phyloP scores from a whole-genome alignment of 2,113 vertebrate species.

The Origma solitaria region DNA sequence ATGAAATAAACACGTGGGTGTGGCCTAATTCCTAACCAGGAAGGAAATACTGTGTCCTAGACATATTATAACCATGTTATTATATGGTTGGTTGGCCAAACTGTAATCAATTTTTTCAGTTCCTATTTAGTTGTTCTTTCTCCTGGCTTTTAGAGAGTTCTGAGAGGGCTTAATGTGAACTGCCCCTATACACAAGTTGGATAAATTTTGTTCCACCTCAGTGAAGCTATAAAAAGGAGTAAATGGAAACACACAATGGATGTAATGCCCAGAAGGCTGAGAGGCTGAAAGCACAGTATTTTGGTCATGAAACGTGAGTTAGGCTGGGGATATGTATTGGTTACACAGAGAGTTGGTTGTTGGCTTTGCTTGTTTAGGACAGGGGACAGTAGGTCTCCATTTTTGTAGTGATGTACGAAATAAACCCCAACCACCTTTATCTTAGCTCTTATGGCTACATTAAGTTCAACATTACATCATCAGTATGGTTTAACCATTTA shows the following conservation, averaged over 20 bases:
- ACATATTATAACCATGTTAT: not conserved
- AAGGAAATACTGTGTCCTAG: not conserved
- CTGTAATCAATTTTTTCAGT: not conserved
- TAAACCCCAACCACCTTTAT: rapidly evolving
- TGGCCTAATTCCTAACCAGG: not conserved
- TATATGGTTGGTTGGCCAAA: not conserved
- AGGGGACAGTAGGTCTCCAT: not conserved
- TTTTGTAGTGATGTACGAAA: not conserved
- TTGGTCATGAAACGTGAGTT: not conserved
- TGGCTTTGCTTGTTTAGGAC: not conserved
- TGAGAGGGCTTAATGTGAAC: not conserved
- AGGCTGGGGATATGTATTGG: not conserved
- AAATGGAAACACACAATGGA: not conserved
- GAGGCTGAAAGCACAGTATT: not conserved
- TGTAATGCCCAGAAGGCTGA: not conserved
- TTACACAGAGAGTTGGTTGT: not conserved
- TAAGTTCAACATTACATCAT: not conserved
- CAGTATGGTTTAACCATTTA: not conserved
- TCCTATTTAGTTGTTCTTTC: not conserved
- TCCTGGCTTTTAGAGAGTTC: not conserved
- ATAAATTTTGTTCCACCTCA: not conserved
- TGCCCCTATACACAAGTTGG: not conserved
- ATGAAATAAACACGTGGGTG: not conserved
- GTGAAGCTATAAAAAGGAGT: not conserved
- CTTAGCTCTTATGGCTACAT: not conserved